phyloP scores from a whole-genome alignment of 2,888 invertebrate species.

The Pemphredon lugubris region DNA sequence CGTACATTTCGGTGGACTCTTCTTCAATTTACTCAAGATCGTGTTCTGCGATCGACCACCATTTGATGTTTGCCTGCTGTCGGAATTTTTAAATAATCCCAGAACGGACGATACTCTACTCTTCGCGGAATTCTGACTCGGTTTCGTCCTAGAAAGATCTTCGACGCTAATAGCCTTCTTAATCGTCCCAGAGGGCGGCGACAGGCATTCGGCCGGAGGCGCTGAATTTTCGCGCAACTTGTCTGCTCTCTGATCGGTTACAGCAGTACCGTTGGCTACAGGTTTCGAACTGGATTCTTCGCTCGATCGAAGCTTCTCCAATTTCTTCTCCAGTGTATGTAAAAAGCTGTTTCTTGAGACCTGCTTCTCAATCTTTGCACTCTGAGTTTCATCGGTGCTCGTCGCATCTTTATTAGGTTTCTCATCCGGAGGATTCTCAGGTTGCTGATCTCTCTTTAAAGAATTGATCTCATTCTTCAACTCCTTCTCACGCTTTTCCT shows the following conservation, averaged over 20 bases:
- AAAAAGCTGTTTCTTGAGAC: slow-evolving; percentile 83
- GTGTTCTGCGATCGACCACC: slow-evolving; percentile 59
- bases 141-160: slow-evolving; percentile 78
- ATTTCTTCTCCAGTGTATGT: slow-evolving; percentile 87
- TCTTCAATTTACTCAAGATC: slow-evolving; percentile 83
- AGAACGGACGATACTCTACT: slow-evolving; percentile 89
- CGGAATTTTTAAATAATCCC: slow-evolving; percentile 87
- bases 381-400: slow-evolving; percentile 59
- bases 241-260: slow-evolving; percentile 68
- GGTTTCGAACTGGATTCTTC: slow-evolving; percentile 67
- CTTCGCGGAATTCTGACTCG: slow-evolving; percentile 83
- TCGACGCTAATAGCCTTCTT: slow-evolving; percentile 70
- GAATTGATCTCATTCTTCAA: slow-evolving; percentile 74
- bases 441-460: slow-evolving; percentile 68
- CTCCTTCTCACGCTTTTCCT: slow-evolving; percentile 67
- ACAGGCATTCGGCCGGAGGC: slow-evolving; percentile 56
- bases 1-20: slow-evolving; percentile 79
- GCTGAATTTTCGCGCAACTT: slow-evolving; percentile 70
- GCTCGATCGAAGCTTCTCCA: slow-evolving; percentile 75
- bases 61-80: slow-evolving; percentile 62
- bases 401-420: slow-evolving; percentile 21
- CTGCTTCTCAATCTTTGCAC: slow-evolving; percentile 61
- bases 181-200: not conserved
- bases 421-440: slow-evolving; percentile 52
- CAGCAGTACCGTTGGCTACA: slow-evolving; percentile 78